Base-by-base conservation (phyloP, 2,113 vertebrate genomes). In the Stegastes partitus region DNA sequence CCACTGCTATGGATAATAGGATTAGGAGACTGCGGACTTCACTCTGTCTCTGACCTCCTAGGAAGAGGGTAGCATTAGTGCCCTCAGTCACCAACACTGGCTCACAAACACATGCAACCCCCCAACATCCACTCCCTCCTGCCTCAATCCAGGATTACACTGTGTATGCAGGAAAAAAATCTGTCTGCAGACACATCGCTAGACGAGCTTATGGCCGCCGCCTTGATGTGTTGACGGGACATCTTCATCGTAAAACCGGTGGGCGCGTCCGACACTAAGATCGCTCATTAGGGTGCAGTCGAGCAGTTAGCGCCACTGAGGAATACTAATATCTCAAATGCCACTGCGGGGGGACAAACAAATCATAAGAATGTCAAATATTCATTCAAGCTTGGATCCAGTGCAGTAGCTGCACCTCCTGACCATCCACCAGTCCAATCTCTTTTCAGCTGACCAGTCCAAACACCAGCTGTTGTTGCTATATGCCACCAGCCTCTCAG, bases 1-100 rank as follows among this genome's bases (percentile, higher is more conserved):
- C 77, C 77, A 23, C 57, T 61, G 71, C 74, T 7, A 50, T 51
- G 31, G 74, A 74, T 89, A 90, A 93, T 91, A 88, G 68, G 88
- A 90, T 93, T 92, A 90, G 65, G 68, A 68, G 65, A 83, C 73
- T 54, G 69, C 76, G 77, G 79, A 79, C 76, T 58, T 74, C 53
- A 62, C 34, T 59, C 66, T 82, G 83, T 87, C 73, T 77, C 54
- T 86, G 81, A 85, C 70, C 78, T 57, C 59, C 42, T 34, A 55
- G 49, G 57, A 58, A 44, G 57, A 77, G 68, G 77, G 67, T 68
- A 15, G 84, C 66, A 73, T 85, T 87, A 84, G 50, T 57, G 47
- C 47, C 51, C 53, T 37, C 77, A 28, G 64, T 26, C 59, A 51
- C 70, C 23, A 64, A 64, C 47, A 47, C 49, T 55, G 39, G 58